These are phyloP conservation scores for human DNA, from an alignment of 2,113 vertebrate genomes.

Conservation along the genomic window DNA sequence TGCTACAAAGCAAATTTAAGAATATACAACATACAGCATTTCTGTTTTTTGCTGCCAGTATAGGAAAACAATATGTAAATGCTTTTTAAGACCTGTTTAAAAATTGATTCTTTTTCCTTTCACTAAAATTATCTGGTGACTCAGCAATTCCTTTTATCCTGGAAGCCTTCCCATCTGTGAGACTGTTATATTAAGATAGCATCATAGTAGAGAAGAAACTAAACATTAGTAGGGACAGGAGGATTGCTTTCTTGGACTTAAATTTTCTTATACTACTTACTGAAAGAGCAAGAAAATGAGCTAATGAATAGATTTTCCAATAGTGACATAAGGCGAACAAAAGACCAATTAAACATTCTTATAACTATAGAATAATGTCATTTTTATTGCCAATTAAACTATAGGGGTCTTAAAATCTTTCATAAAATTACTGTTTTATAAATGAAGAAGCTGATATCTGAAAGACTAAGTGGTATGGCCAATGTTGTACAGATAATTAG, in stretches of 20 bases:
- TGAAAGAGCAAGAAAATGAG: slow-evolving; percentile 43
- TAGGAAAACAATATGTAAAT: slow-evolving; percentile 24
- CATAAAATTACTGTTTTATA: slow-evolving; percentile 20
- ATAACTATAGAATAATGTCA: background rate
- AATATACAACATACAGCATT: background rate
- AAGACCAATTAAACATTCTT: background rate
- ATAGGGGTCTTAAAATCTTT: background rate
- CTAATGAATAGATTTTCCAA: background rate
- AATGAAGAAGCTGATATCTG: background rate
- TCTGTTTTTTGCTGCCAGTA: background rate
- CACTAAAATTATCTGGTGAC: slow-evolving; percentile 64
- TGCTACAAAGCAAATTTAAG: slow-evolving; percentile 67
- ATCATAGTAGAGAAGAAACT: slow-evolving; percentile 49
- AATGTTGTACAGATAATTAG: background rate
- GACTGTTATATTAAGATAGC: slow-evolving; percentile 37
- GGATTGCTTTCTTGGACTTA: slow-evolving; percentile 31
- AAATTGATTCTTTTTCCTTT: slow-evolving; percentile 46
- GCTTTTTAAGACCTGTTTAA: slow-evolving; percentile 68
- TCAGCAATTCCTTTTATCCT: slow-evolving; percentile 70
- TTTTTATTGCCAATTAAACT: background rate
- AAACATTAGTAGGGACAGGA: slow-evolving; percentile 26
- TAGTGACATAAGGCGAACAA: background rate
- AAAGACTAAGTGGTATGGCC: background rate
- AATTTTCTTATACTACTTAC: background rate
- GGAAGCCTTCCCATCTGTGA: slow-evolving; percentile 63